Base-by-base conservation (phyloP, 2,113 vertebrate genomes). In the Eretmochelys imbricata region DNA sequence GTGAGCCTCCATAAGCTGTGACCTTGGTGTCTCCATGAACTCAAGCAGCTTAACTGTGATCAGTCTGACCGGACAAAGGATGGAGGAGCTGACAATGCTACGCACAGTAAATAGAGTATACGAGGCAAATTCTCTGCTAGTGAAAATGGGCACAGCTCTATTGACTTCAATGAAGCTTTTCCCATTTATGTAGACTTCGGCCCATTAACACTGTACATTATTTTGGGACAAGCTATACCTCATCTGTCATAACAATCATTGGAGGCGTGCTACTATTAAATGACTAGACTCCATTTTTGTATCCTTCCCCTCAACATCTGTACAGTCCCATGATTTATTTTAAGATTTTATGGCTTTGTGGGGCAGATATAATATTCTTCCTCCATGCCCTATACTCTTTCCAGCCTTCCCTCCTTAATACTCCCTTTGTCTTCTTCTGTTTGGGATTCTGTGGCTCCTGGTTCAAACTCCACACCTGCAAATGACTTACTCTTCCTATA, bases 331-430 rank as follows among this genome's bases (percentile, higher is more conserved):
- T 0, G 4, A 95, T 96, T 97, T 97, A 91, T 90, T 95, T 96
- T 96, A 94, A 96, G 94, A 96, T 95, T 97, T 90, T 57, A 93
- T 93, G 94, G 96, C 96, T 92, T 94, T 5, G 0, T 85, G 83
- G 92, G 75, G 46, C 85, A 93, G 90, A 90, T 96, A 95, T 96
- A 89, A 2, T 86, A 46, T 96, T 95, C 93, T 78, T 84, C 25
- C 2, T 0, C 59, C 24, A 62, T 9, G 1, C 91, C 90, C 25
- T 0, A 69, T 90, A 79, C 16, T 51, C 80, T 85, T 54, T 69
- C 49, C 94, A 51, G n/a, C 38, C 19, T 13, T 79, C 19, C 51
- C 12, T 51, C 78, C 76, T 94, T 91, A 93, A 93, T 46, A 81
- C 27, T 16, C 80, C 81, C 53, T 96, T 96, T 95, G 90, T 96